Evolutionary conservation across 1,140 invertebrate species (phyloP).

Genomic region (Aphidius ervi): DNA sequence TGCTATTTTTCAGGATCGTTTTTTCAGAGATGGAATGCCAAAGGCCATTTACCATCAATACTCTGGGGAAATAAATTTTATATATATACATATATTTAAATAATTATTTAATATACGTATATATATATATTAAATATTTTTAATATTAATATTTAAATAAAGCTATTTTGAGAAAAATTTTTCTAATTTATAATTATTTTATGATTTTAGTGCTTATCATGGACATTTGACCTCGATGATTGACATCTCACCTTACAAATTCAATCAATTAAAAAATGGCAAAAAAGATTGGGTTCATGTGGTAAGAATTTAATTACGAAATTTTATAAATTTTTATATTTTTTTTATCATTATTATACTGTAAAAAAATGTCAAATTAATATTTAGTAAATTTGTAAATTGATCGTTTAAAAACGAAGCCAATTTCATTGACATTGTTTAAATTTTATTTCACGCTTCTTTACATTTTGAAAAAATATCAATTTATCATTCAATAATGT

Average conservation of each 20-base stretch:
- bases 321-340: too few species aligned
- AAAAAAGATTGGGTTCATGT: constrained; percentile 93
- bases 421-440: too few species aligned
- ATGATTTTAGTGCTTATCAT: constrained; percentile 88
- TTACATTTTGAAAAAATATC: not conserved
- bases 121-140: not conserved
- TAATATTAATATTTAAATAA: not conserved
- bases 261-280: constrained; percentile 74
- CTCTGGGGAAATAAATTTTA: too few species aligned
- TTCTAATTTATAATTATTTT: constrained; percentile 10
- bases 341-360: constrained; percentile 5
- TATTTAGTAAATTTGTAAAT: not conserved
- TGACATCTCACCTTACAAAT: constrained; percentile 97
- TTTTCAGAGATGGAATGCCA: not conserved
- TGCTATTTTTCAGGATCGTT: constrained; percentile 3
- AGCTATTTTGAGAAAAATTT: not conserved
- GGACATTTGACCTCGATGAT: constrained; percentile 92
- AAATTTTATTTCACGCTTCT: not conserved
- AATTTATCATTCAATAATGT: not conserved
- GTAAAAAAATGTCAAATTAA: not conserved
- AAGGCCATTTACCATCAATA: not conserved
- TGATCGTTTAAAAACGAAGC: too few species aligned
- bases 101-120: not conserved
- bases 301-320: constrained; percentile 58
- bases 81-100: too few species aligned